phyloP scores from a whole-genome alignment of 2,113 vertebrate genomes.

The Oceanodroma tethys region DNA sequence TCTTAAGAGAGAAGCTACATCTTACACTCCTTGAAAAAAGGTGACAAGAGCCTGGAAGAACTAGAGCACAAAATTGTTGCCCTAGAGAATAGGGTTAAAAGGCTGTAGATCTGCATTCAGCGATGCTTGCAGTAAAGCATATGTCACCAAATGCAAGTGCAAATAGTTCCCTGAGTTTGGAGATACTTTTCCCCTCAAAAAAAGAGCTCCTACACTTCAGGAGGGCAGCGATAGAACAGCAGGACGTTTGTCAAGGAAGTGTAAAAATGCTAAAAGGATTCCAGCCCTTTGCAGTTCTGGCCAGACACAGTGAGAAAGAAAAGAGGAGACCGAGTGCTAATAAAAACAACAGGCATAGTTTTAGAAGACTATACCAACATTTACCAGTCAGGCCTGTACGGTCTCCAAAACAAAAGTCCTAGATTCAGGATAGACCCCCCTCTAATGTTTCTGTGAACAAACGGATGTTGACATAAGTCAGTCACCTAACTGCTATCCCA shows the following conservation, averaged over 20 bases:
- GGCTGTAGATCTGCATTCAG: neutral
- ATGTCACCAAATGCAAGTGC: neutral
- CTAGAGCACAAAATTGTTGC: slow-evolving; percentile 34
- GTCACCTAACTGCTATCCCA: neutral
- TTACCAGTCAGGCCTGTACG: neutral
- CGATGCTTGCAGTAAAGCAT: neutral
- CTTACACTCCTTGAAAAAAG: neutral
- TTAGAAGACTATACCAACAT: neutral
- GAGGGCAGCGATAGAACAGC: neutral
- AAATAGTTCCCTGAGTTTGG: neutral
- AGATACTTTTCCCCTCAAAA: neutral
- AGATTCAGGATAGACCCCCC: neutral
- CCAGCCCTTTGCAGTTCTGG: neutral
- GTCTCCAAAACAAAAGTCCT: neutral
- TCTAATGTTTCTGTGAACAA: neutral
- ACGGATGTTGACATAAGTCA: neutral
- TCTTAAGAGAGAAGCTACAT: neutral
- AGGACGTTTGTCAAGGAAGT: slow-evolving; percentile 20
- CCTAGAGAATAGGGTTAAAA: slow-evolving; percentile 5
- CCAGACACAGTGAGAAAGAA: neutral
- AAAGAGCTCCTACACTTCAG: neutral
- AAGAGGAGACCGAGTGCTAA: neutral
- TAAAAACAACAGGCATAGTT: neutral
- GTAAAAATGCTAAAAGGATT: slow-evolving; percentile 9
- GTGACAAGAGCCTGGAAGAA: neutral